phyloP scores from a whole-genome alignment of 2,888 invertebrate species.

The Candidula unifasciata region DNA sequence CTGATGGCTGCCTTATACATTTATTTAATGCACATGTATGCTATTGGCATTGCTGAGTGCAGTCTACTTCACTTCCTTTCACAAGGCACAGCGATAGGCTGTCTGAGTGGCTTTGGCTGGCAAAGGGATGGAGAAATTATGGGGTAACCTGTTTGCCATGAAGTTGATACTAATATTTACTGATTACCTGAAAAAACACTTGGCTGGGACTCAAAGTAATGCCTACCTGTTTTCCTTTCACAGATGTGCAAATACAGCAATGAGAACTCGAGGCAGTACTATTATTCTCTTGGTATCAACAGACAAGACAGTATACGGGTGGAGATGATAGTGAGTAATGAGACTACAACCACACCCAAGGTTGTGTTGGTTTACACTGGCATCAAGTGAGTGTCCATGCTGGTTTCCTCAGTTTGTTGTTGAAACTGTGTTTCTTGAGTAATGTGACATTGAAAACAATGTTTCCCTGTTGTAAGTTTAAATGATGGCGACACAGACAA shows the following conservation, averaged over 20 bases:
- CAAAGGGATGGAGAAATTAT: too few relatives aligned
- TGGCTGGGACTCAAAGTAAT: not conserved
- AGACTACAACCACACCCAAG: conserved; percentile 11
- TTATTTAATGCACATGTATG: too few relatives aligned
- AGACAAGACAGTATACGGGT: conserved; percentile 56
- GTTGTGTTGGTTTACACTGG: conserved; percentile 54
- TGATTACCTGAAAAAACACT: not conserved
- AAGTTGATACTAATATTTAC: not conserved
- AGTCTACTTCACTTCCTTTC: too few relatives aligned
- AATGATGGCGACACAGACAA: too few relatives aligned
- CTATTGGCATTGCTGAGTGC: too few relatives aligned
- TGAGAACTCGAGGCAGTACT: conserved; percentile 55
- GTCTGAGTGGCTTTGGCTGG: too few relatives aligned
- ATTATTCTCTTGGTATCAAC: conserved; percentile 66
- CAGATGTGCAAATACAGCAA: conserved; percentile 67
- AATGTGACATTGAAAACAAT: too few relatives aligned
- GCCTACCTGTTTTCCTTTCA: not conserved
- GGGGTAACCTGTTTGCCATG: too few relatives aligned
- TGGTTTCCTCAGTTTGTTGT: not conserved
- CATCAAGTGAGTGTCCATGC: conserved; percentile 51
- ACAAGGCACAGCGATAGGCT: too few relatives aligned
- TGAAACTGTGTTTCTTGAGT: not conserved
- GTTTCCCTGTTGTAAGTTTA: too few relatives aligned
- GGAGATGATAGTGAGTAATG: conserved; percentile 13
- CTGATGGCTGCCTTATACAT: too few relatives aligned